phyloP scores from a whole-genome alignment of 2,113 vertebrate species.

The Acrocephalus kingi region DNA sequence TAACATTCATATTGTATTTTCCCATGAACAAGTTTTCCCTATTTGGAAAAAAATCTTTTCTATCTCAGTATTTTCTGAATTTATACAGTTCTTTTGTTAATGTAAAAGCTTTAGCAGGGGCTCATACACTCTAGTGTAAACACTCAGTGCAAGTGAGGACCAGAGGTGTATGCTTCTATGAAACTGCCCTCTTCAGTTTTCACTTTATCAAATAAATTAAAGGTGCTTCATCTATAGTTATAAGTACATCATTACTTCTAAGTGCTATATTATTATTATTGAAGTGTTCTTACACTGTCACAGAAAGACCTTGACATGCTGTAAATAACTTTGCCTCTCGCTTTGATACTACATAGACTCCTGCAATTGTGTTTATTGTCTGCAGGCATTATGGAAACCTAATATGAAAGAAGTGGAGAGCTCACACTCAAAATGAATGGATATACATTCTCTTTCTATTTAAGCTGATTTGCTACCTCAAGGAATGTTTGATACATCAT shows the following conservation, averaged over 20 bases:
- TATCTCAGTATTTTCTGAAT: slow-evolving; percentile 36
- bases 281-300: slow-evolving; percentile 43
- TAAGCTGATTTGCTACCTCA: slow-evolving; percentile 57
- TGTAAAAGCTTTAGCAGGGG: slow-evolving; percentile 23
- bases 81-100: slow-evolving; percentile 66
- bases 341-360: slow-evolving; percentile 48
- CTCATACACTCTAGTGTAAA: slow-evolving; percentile 51
- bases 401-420: slow-evolving; percentile 58
- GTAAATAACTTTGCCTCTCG: slow-evolving; percentile 48
- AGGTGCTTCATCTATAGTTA: slow-evolving; percentile 54
- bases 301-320: slow-evolving; percentile 75
- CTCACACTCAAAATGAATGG: slow-evolving; percentile 69
- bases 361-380: slow-evolving; percentile 65
- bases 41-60: slow-evolving; percentile 43
- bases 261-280: slow-evolving; percentile 70
- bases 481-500: slow-evolving; percentile 50
- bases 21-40: slow-evolving; percentile 31
- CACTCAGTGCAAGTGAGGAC: slow-evolving; percentile 64
- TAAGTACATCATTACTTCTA: slow-evolving; percentile 65
- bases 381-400: slow-evolving; percentile 47
- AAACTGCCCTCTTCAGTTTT: slow-evolving; percentile 76
- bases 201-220: slow-evolving; percentile 73
- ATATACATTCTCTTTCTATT: slow-evolving; percentile 68
- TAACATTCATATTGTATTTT: slow-evolving; percentile 52
- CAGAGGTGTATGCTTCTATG: slow-evolving; percentile 61